Evolutionary conservation across 2,888 invertebrate species (phyloP), one percentile per base, ranked within the genome.

Genomic region (Crepidodera aurea): DNA sequence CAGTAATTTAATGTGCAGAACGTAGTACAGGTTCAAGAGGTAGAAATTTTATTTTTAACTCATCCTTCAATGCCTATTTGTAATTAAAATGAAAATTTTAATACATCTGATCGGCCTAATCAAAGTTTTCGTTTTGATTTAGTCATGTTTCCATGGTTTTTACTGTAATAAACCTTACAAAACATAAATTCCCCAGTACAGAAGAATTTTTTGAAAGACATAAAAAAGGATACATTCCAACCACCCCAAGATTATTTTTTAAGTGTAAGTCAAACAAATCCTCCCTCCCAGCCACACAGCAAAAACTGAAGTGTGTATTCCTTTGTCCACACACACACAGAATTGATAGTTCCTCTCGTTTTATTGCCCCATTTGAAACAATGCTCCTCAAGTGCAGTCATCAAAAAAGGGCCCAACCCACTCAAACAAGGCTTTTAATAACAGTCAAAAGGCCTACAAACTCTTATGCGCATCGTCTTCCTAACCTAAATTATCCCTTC

Each of bases 321-420:
- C n/a, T 40, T 46, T 51, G 40, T 29, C 57, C 15, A 27, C 37
- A 50, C 46, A 44, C 46, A 29, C 46, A 34, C 27, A 42, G 66
- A 67, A 71, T 70, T 73, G 71, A 72, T 73, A 64, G 71, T 63
- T 69, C 62, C 22, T 50, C 44, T 27, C 67, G 69, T 71, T 73
- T 73, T 73, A 72, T 74, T 71, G 68, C 69, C 68, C 71, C 68
- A 72, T 73, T 71, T 66, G 70, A 72, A 69, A 72, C 73, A 73
- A 73, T 71, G 70, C 70, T 60, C 51, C 40, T 68, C 66, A 59
- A 71, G 70, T 69, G 65, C 55, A 64, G 67, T 64, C 65, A 68
- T 69, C 68, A 68, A 69, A 67, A 65, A 58, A 65, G 69, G 69
- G 60, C 55, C 32, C 55, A 19, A 37, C 51, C 48, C 63, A 59